Evolutionary conservation across 2,888 invertebrate genomes (phyloP).

Genomic region (Leptopilina myrica): DNA sequence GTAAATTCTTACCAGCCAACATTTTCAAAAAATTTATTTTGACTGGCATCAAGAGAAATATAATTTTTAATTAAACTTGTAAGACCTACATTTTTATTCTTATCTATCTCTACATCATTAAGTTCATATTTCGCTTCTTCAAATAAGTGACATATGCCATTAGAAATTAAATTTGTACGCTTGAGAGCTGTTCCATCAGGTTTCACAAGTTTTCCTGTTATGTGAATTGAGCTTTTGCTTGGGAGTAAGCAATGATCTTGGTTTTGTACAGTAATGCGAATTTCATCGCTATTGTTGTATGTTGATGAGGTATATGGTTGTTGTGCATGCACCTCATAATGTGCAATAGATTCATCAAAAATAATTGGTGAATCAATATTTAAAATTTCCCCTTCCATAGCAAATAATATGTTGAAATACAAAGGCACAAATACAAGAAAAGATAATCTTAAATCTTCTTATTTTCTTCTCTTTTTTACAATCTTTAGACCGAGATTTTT

Average conservation of each 20-base stretch:
- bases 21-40: too few relatives aligned
- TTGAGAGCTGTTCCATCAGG: not conserved
- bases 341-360: too few relatives aligned
- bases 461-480: too few relatives aligned
- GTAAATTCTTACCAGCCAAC: not conserved
- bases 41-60: not conserved
- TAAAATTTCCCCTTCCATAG: not conserved
- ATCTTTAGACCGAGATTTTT: too few relatives aligned
- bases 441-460: too few relatives aligned
- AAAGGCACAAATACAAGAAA: too few relatives aligned
- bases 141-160: not conserved
- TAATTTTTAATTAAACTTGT: conserved; percentile 4
- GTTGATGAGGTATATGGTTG: too few relatives aligned
- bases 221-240: too few relatives aligned
- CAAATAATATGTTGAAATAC: not conserved
- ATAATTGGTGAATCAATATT: not conserved
- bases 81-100: not conserved
- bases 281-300: too few relatives aligned
- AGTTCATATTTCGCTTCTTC: not conserved
- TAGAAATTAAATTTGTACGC: not conserved
- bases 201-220: not conserved
- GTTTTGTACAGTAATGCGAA: too few relatives aligned
- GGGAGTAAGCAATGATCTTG: too few relatives aligned
- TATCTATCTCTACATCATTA: not conserved
- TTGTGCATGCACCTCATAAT: too few relatives aligned